These are phyloP conservation scores for Norana najaformis DNA, from an alignment of 2,888 invertebrate species.

Conservation along the genomic window DNA sequence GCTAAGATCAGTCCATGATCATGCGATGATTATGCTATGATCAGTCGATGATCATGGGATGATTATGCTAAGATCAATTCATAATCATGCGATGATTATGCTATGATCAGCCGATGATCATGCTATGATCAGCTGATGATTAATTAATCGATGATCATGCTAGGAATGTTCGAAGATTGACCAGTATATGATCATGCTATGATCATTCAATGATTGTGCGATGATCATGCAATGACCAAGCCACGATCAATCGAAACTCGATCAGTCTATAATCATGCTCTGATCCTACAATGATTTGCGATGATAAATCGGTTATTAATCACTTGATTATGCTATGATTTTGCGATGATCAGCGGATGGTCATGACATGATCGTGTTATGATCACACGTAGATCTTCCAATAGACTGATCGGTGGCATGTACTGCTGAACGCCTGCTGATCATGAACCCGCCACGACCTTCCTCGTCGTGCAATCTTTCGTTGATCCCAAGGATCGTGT, in stretches of 20 bases:
- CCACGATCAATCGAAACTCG: not conserved
- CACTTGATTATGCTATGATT: too few relatives aligned
- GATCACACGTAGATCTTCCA: too few relatives aligned
- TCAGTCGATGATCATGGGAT: not conserved
- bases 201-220: not conserved
- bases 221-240: too few relatives aligned
- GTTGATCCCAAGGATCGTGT: not conserved
- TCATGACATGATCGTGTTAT: too few relatives aligned
- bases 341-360: too few relatives aligned
- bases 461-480: not conserved
- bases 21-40: not conserved
- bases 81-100: not conserved
- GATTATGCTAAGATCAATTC: not conserved
- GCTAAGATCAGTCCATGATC: not conserved
- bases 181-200: not conserved
- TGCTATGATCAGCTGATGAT: not conserved
- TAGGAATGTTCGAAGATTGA: not conserved
- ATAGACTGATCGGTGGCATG: not conserved
- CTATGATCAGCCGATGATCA: not conserved
- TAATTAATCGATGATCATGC: not conserved
- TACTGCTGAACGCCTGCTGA: not conserved
- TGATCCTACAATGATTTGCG: not conserved
- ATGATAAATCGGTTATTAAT: not conserved
- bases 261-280: not conserved
- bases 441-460: not conserved